Conservation (phyloP, 2,113 vertebrate species). For the Microcebus jonahi region DNA sequence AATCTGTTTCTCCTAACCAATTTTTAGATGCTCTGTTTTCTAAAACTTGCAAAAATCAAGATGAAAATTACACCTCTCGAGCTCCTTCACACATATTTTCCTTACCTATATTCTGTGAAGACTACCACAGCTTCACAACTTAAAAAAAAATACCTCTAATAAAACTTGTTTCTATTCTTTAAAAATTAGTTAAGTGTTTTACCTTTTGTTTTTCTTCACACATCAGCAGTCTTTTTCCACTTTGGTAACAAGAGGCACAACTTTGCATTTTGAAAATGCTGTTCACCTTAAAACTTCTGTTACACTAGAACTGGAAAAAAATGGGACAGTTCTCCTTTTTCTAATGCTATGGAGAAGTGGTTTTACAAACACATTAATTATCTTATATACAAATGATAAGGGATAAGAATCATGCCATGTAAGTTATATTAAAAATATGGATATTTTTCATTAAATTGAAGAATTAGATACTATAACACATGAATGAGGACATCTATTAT, state of each 20-base stretch:
- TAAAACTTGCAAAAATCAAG: conserved; percentile 39
- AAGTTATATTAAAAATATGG: conserved; percentile 66
- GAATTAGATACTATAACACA: conserved; percentile 51
- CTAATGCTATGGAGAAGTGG: background rate
- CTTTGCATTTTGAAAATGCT: conserved; percentile 58
- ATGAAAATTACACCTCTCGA: conserved; percentile 26
- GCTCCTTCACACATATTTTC: conserved; percentile 49
- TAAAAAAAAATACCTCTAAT: conserved; percentile 49
- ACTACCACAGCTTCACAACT: conserved; percentile 9
- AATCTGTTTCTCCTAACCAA: background rate
- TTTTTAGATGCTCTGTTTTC: background rate
- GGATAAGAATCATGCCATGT: background rate
- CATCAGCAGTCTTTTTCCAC: conserved; percentile 45
- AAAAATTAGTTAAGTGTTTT: conserved; percentile 61
- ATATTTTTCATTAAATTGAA: conserved; percentile 69
- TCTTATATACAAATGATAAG: conserved; percentile 56
- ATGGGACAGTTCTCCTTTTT: background rate
- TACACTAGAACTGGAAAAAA: conserved; percentile 43
- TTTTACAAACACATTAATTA: conserved; percentile 50
- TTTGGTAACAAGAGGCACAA: conserved; percentile 54
- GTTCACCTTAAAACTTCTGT: conserved; percentile 55
- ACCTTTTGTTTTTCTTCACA: conserved; percentile 67
- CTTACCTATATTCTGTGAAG: conserved; percentile 54
- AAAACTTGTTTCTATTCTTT: conserved; percentile 55
- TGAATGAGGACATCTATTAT: conserved; percentile 61